Conservation (phyloP, 1,140 invertebrate species). For the Daktulosphaira vitifoliae region DNA sequence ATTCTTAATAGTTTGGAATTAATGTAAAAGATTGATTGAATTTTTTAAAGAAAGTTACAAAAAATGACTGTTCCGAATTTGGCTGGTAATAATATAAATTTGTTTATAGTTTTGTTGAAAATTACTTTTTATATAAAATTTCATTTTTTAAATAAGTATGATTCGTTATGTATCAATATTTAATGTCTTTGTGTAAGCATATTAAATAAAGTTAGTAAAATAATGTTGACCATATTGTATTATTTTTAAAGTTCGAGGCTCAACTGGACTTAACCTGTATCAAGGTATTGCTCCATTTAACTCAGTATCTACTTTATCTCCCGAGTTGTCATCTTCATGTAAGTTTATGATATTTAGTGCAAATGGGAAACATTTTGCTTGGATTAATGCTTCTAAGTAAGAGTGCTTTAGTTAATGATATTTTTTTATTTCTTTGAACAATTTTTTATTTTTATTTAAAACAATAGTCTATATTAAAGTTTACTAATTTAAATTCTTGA, state of each 20-base stretch:
- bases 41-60: neutral
- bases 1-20: no score
- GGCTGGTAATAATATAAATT: conserved; percentile 3
- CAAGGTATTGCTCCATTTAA: conserved; percentile 50
- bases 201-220: no score
- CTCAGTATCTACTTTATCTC: conserved; percentile 49
- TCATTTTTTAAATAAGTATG: no score
- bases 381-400: conserved; percentile 51
- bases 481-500: no score
- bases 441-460: no score
- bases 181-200: no score
- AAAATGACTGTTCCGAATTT: conserved; percentile 14
- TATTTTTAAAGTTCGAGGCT: conserved; percentile 47
- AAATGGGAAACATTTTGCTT: conserved; percentile 58
- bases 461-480: no score
- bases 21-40: no score
- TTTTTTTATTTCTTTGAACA: no score
- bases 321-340: conserved; percentile 57
- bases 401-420: no score
- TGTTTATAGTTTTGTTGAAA: neutral
- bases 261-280: conserved; percentile 47
- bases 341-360: conserved; percentile 57
- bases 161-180: no score
- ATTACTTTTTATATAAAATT: conserved; percentile 18
- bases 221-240: conserved; percentile 13